These are phyloP conservation scores for Cairina moschata DNA, from an alignment of 2,113 vertebrate genomes.

Conservation along the genomic window DNA sequence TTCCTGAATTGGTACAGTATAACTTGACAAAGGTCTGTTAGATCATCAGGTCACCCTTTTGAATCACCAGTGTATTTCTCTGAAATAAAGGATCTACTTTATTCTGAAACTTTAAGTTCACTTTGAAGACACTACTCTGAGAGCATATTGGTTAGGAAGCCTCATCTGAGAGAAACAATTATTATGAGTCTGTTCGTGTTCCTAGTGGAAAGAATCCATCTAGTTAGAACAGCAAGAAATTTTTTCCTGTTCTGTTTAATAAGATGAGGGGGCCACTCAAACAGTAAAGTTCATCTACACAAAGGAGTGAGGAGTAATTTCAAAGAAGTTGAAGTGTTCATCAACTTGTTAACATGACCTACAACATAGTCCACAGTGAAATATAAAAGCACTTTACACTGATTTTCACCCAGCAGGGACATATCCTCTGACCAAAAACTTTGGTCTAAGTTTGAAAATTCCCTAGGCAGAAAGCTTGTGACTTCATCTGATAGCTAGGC, in stretches of 20 bases:
- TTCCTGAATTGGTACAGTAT: background rate
- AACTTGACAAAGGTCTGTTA: background rate
- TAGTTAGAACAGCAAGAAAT: background rate
- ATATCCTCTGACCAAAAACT: background rate
- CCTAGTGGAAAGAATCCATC: background rate
- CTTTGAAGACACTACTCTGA: background rate
- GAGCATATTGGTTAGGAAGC: background rate
- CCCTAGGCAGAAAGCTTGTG: background rate
- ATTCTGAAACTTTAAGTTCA: background rate
- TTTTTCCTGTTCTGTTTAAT: background rate
- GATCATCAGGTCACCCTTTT: background rate
- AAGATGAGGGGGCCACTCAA: background rate
- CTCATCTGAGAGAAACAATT: background rate
- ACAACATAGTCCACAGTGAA: background rate
- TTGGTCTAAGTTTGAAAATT: background rate
- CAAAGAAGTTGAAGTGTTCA: background rate
- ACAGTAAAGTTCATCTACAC: background rate
- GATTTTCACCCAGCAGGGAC: background rate
- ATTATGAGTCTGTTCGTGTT: background rate
- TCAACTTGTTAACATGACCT: background rate
- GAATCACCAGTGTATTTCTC: slow-evolving; percentile 6
- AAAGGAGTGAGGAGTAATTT: background rate
- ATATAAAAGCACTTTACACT: background rate
- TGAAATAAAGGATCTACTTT: background rate
- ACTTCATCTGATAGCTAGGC: background rate